Evolutionary conservation across 2,113 vertebrate genomes (phyloP).

Genomic region (rabbit (Oryctolagus cuniculus)): mOryCun1.1 NC_091439.1:22287501-22288000

Average conservation of each 20-base stretch:
- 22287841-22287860: background rate
- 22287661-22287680: background rate
- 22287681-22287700: background rate
- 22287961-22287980: background rate
- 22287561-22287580: background rate
- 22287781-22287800: background rate
- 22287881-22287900: background rate
- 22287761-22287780: background rate
- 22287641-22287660: background rate
- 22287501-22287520: conserved; percentile 12
- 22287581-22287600: background rate
- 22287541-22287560: background rate
- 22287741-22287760: conserved; percentile 47
- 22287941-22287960: conserved; percentile 12
- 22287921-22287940: background rate
- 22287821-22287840: background rate
- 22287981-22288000: background rate
- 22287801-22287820: background rate
- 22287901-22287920: background rate
- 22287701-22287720: background rate
- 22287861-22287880: background rate
- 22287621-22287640: background rate
- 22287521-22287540: background rate
- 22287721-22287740: background rate
- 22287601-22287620: background rate